These are phyloP conservation scores for Notarius quadriscutis DNA, from an alignment of 2,113 vertebrate genomes.

Conservation along the genomic window DNA sequence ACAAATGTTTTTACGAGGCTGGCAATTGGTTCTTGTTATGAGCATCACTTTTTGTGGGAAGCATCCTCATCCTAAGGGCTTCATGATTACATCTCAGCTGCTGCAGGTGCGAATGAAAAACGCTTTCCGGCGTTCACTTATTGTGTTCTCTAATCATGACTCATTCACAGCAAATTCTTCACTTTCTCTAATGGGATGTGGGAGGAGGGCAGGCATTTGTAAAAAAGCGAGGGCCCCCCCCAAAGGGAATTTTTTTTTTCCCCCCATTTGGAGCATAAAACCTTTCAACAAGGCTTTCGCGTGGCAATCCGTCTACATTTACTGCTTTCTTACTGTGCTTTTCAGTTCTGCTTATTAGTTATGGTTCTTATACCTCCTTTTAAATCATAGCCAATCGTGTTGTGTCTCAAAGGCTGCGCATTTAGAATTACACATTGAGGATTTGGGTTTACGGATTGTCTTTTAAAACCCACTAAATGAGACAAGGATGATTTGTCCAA, in stretches of 20 bases:
- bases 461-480: slow-evolving; percentile 4
- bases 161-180: slow-evolving; percentile 43
- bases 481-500: slow-evolving; percentile 3
- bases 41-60: slow-evolving; percentile 19
- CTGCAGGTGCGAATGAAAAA: slow-evolving; percentile 44
- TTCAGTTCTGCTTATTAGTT: slow-evolving; percentile 37
- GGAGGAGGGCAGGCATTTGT: slow-evolving; percentile 26
- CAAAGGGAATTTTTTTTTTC: neutral
- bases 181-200: slow-evolving; percentile 37
- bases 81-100: slow-evolving; percentile 42
- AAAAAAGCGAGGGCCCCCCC: slow-evolving; percentile 28
- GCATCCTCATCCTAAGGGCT: slow-evolving; percentile 38
- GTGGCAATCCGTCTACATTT: slow-evolving; percentile 19
- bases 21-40: slow-evolving; percentile 21
- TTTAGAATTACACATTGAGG: slow-evolving; percentile 23
- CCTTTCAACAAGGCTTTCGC: slow-evolving; percentile 9
- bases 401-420: slow-evolving; percentile 24
- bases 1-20: slow-evolving; percentile 29
- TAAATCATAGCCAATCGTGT: slow-evolving; percentile 27
- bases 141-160: slow-evolving; percentile 45
- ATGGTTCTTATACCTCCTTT: slow-evolving; percentile 25
- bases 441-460: neutral
- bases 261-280: neutral
- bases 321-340: slow-evolving; percentile 14
- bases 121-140: slow-evolving; percentile 33